These are phyloP conservation scores for Cyphomyrus discorhynchus DNA, from an alignment of 2,113 vertebrate genomes.

Conservation along the genomic window DNA sequence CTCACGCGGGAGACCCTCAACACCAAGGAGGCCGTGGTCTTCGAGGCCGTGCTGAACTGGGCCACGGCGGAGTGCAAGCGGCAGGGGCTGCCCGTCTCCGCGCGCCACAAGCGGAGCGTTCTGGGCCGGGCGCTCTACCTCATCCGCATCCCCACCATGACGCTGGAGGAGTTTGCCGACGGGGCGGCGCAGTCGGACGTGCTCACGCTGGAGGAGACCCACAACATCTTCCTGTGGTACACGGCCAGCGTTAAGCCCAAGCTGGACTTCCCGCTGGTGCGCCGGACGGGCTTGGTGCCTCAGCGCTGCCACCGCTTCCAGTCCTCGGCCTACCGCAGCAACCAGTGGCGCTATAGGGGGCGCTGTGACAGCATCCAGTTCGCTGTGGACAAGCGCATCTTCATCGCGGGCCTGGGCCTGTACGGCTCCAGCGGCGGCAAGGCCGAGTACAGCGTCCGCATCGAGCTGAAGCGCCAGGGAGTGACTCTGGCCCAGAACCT, in stretches of 20 bases:
- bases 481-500: slow-evolving; percentile 76
- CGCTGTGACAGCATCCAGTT: slow-evolving; percentile 95
- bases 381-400: slow-evolving; percentile 83
- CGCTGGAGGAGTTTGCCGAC: slow-evolving; percentile 85
- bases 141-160: slow-evolving; percentile 85
- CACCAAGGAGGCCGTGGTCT: slow-evolving; percentile 78
- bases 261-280: slow-evolving; percentile 72
- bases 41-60: slow-evolving; percentile 80
- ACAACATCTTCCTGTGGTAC: slow-evolving; percentile 85
- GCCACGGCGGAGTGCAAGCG: slow-evolving; percentile 80
- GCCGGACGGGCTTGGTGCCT: slow-evolving; percentile 72
- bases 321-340: slow-evolving; percentile 85
- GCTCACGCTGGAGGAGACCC: slow-evolving; percentile 82
- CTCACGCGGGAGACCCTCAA: slow-evolving; percentile 83
- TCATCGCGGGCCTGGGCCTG: slow-evolving; percentile 81
- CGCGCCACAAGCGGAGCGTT: slow-evolving; percentile 74
- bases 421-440: slow-evolving; percentile 86
- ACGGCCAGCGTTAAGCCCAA: slow-evolving; percentile 80
- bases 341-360: slow-evolving; percentile 90
- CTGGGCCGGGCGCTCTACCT: slow-evolving; percentile 79
- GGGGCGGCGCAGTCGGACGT: slow-evolving; percentile 82
- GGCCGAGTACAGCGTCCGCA: slow-evolving; percentile 83
- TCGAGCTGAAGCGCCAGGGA: slow-evolving; percentile 84
- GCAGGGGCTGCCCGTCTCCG: slow-evolving; percentile 63
- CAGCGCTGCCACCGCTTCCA: slow-evolving; percentile 89